Base-by-base conservation (phyloP, 2,888 invertebrate species). In the Eretmocerus hayati region DNA sequence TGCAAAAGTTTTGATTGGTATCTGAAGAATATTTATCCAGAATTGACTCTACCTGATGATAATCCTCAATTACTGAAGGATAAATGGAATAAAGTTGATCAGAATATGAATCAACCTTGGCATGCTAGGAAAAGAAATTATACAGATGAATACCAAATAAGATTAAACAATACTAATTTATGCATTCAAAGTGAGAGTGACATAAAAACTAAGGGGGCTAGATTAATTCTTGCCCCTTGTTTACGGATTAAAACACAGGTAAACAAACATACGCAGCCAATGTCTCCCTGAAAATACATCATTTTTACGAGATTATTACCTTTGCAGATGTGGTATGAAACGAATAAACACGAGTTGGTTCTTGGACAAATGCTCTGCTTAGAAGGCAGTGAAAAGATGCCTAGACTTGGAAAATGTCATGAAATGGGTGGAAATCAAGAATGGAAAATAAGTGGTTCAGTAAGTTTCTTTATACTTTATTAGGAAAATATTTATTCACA, bases 1-100 rank as follows among this genome's bases (percentile, higher is more conserved):
- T 94, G 94, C 71, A 81, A 86, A 57, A 76, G 83, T 20, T 94
- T 94, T 71, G 78, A 84, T 48, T 94, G 93, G 93, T 94, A 90
- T 63, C 69, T 94, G 56, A 81, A 87, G 44, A 84, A 83, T 53
- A 77, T 94, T 3, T 93, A 93, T 69, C 90, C 91, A 0, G 88
- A 90, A 66, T 64, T 91, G 41, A 77, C 80, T 44, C 66, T 81
- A 11, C 87, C 85, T 0, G 79, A 80, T 5, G 79, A 83, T 46
- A 71, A 74, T 4, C 73, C 75, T 15, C 73, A 71, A 9, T 74
- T 75, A 52, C 74, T 80, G 43, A 79, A 81, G 57, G 73, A 75
- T 53, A 81, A 80, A 61, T 77, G 81, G 73, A 76, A 76, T 2
- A 79, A 79, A 16, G 69, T 85, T 1, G 80, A 82, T 36, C 79